Base-by-base conservation (phyloP, 2,888 invertebrate species). In the Perizoma flavofasciatum region DNA sequence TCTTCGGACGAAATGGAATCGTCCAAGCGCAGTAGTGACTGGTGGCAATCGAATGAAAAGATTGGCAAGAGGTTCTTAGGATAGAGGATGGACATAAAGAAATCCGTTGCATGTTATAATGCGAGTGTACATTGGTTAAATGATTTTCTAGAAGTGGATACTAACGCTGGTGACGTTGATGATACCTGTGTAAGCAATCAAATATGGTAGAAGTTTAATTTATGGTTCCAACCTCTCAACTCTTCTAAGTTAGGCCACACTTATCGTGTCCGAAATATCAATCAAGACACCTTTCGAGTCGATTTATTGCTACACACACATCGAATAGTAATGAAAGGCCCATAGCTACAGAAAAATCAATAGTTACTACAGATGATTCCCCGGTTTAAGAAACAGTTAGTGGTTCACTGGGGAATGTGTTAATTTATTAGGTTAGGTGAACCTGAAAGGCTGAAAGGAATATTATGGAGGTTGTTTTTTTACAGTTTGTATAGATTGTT, bases 251-350 rank as follows among this genome's bases (percentile, higher is more conserved):
- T 70, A 41, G 5, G 55, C 66, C 65, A 55, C 43, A 11, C 51
- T n/a, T 22, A 9, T 60, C 65, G 65, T 69, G 70, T 72, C 68
- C 72, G 61, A 75, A 75, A 73, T 75, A 75, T 74, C 74, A 75
- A 75, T 75, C 71, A 71, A 67, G 70, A 56, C 67, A 63, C 59
- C 65, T 66, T 69, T 62, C 65, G 50, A 55, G 44, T 58, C 62
- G 68, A 69, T 73, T 69, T 68, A 71, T 70, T 55, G 53, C 63
- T 51, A 53, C 49, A 56, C 53, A 50, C 67, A 56, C 43, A 47
- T 55, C 33, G 58, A 49, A 65, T 67, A 56, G 51, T 55, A 62
- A 62, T 54, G 52, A 56, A 62, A 55, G 55, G 55, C 49, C 32
- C 41, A 48, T 7, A 3, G 40, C 43, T 44, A 57, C 53, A 57